phyloP scores from a whole-genome alignment of 92 coral and sea anemone species.

The Zoanthus sociatus region DNA sequence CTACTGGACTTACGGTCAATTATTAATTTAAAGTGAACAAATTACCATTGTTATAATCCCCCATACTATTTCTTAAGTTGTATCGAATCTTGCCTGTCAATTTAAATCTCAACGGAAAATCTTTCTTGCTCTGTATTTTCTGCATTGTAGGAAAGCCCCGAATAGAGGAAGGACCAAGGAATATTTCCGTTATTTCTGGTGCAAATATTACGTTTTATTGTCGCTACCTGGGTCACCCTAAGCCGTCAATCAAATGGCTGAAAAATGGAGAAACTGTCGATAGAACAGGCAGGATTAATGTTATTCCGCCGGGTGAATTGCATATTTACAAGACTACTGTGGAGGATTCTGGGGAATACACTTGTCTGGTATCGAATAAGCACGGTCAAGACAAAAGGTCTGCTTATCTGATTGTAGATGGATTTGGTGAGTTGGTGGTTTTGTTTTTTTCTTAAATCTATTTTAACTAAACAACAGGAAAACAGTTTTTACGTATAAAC shows the following conservation, averaged over 20 bases:
- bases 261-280: constrained; percentile 49
- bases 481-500: no score
- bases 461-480: neutral
- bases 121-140: no score
- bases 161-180: constrained; percentile 65
- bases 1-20: no score
- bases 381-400: constrained; percentile 58
- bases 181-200: constrained; percentile 68
- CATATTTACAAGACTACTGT: constrained; percentile 46
- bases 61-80: no score
- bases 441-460: neutral
- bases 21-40: no score
- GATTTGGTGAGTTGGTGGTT: constrained; percentile 54
- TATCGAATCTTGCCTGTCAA: no score
- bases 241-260: constrained; percentile 61
- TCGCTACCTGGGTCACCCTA: constrained; percentile 66
- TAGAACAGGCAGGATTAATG: constrained; percentile 11
- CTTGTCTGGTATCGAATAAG: constrained; percentile 67
- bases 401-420: constrained; percentile 78
- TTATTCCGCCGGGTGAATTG: constrained; percentile 9
- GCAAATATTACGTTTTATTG: constrained; percentile 76
- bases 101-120: no score
- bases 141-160: constrained; percentile 59
- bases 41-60: no score
- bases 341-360: constrained; percentile 71